Evolutionary conservation across 2,797 vertebrate species (phyloP).

Genomic region (Gobionotothen gibberifrons): DNA sequence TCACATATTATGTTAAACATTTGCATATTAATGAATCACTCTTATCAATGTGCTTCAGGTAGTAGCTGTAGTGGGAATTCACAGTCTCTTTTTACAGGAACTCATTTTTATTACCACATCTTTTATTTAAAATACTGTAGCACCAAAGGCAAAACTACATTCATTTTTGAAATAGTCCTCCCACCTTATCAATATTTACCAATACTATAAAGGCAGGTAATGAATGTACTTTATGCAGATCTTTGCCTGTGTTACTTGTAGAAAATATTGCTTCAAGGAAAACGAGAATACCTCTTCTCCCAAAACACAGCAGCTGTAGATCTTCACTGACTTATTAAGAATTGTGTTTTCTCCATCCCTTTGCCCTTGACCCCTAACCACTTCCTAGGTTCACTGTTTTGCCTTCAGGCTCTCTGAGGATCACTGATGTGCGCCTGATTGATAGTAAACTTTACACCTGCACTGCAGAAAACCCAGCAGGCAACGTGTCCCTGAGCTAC

Average conservation of each 20-base stretch:
- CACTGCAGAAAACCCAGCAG: slow-evolving; percentile 87
- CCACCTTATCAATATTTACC: background rate
- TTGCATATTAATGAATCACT: slow-evolving; percentile 15
- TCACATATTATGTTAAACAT: slow-evolving; percentile 7
- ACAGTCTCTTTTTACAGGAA: slow-evolving; percentile 27
- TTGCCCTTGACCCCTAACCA: slow-evolving; percentile 60
- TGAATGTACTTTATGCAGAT: slow-evolving; percentile 9
- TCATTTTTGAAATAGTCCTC: slow-evolving; percentile 6
- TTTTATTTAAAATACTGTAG: slow-evolving; percentile 7
- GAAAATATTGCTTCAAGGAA: slow-evolving; percentile 9
- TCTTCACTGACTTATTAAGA: slow-evolving; percentile 53
- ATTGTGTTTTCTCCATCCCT: slow-evolving; percentile 54
- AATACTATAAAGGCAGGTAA: slow-evolving; percentile 1
- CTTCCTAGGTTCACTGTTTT: slow-evolving; percentile 86
- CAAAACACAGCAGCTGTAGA: slow-evolving; percentile 24
- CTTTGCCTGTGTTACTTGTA: background rate
- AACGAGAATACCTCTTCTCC: slow-evolving; percentile 7
- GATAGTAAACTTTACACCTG: slow-evolving; percentile 91
- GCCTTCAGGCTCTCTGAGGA: slow-evolving; percentile 88
- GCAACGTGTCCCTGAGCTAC: slow-evolving; percentile 87
- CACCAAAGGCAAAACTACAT: slow-evolving; percentile 4
- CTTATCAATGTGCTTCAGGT: slow-evolving; percentile 18
- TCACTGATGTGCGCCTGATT: slow-evolving; percentile 83
- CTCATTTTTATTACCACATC: slow-evolving; percentile 17
- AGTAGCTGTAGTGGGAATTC: slow-evolving; percentile 22